Percentiles rank a stretch among this genome's conserved stretches.
Conservation (phyloP, 2,797 vertebrate genomes). For the Fringilla coelebs region DNA sequence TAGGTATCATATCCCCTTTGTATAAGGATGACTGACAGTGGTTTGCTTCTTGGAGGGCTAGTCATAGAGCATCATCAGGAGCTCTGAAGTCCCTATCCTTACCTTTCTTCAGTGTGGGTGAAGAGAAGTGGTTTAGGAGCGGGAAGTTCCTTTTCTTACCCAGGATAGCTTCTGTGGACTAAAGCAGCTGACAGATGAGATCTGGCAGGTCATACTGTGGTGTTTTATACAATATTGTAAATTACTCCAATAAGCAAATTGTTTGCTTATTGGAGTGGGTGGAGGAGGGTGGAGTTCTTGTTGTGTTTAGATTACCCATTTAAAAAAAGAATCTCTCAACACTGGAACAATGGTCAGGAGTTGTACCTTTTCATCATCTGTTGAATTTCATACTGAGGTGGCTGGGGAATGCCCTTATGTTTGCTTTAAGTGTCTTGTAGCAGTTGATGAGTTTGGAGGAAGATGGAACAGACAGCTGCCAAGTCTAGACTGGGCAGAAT, state of each 20-base stretch:
- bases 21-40: not conserved
- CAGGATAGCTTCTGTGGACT: not conserved
- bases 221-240: not conserved
- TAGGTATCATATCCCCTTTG: not conserved
- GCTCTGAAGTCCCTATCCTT: not conserved
- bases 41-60: not conserved
- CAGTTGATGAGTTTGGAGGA: not conserved
- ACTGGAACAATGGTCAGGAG: not conserved
- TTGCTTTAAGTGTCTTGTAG: not conserved
- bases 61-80: not conserved
- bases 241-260: not conserved
- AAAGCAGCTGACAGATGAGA: not conserved
- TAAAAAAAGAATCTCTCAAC: not conserved
- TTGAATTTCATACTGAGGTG: not conserved
- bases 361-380: not conserved
- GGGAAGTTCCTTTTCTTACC: not conserved
- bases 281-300: not conserved
- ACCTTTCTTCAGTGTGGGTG: not conserved
- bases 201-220: not conserved
- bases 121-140: not conserved
- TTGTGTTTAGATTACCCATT: not conserved
- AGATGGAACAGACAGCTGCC: not conserved
- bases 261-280: no score
- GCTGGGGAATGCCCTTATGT: not conserved
- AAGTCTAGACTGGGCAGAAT: not conserved